Conservation (phyloP, 2,888 invertebrate species). For the Hirtodrosophila cameraria region DNA sequence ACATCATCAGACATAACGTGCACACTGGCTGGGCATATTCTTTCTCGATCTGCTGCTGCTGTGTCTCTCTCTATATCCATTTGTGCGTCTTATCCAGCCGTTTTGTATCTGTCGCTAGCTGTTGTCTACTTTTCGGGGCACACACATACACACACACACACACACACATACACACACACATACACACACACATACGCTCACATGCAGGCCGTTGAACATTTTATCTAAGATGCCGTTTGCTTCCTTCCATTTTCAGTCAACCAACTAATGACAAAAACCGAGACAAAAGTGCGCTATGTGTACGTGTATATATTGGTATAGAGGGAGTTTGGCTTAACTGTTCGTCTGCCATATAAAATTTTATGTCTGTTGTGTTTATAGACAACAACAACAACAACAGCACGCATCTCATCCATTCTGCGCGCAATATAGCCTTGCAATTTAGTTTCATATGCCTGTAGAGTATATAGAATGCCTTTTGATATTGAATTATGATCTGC, state of each 20-base stretch:
- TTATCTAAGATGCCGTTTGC: slow-evolving; percentile 67
- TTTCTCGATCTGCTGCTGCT: slow-evolving; percentile 40
- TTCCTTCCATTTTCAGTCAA: slow-evolving; percentile 53
- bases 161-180: slow-evolving; percentile 11
- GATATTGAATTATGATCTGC: slow-evolving; percentile 76
- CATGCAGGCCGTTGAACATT: slow-evolving; percentile 76
- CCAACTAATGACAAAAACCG: slow-evolving; percentile 74
- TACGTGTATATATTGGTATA: background rate
- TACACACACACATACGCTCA: slow-evolving; percentile 23
- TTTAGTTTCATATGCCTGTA: slow-evolving; percentile 69
- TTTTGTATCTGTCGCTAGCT: slow-evolving; percentile 67
- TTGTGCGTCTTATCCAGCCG: slow-evolving; percentile 68
- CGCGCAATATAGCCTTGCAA: slow-evolving; percentile 61
- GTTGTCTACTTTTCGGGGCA: slow-evolving; percentile 69
- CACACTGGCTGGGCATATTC: slow-evolving; percentile 29
- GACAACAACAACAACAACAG: slow-evolving; percentile 47
- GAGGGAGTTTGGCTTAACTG: slow-evolving; percentile 18
- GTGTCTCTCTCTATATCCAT: slow-evolving; percentile 15
- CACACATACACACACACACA: slow-evolving; percentile 23
- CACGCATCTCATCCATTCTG: slow-evolving; percentile 27
- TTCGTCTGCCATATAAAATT: slow-evolving; percentile 67
- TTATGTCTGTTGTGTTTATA: slow-evolving; percentile 67
- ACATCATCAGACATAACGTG: slow-evolving; percentile 80
- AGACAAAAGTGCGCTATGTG: slow-evolving; percentile 67
- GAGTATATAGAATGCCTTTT: slow-evolving; percentile 60